Evolutionary conservation across 2,113 vertebrate genomes (phyloP), one percentile per base, ranked within the genome.

Genomic region (Pelodiscus sinensis): DNA sequence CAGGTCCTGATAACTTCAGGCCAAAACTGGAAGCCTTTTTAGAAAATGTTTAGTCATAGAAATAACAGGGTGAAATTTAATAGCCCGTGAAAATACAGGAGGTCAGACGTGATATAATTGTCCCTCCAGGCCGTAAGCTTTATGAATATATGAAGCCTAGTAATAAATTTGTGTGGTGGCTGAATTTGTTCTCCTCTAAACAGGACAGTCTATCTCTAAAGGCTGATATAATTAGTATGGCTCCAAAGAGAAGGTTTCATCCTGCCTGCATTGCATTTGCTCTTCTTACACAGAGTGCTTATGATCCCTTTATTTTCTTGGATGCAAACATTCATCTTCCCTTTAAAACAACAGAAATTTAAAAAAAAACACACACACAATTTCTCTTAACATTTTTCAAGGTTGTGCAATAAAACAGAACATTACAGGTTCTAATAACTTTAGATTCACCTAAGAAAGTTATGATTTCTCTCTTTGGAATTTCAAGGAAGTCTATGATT

Each of bases 401-500:
- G 94, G 95, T 88, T 93, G 93, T 91, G 95, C 78, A 96, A 85
- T 91, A 94, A 94, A 93, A 83, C 3, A 94, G 84, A 94, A 90
- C 82, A 93, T 57, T 5, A 84, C 87, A 95, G 90, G 31, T 91
- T 97, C 88, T 88, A 81, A 81, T 68, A 96, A 94, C 89, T 73
- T 88, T 87, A 90, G 92, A 58, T 24, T 92, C 38, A 51, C 56
- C 93, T 89, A 94, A 94, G 75, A 88, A 93, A 95, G 55, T 54
- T 89, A n/a, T 56, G 79, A 95, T 97, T 97, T 97, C 95, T 73
- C 93, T 96, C 73, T 83, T 90, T 90, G 95, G 97, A 97, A 97
- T 95, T 96, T 95, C 85, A 95, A 96, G 77, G 92, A 96, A 90
- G 83, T 96, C 94, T 97, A 94, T 91, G 96, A 71, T 98, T 97